Base-by-base conservation (phyloP, 1,140 invertebrate species). In the Ceratosolen fusciceps region DNA sequence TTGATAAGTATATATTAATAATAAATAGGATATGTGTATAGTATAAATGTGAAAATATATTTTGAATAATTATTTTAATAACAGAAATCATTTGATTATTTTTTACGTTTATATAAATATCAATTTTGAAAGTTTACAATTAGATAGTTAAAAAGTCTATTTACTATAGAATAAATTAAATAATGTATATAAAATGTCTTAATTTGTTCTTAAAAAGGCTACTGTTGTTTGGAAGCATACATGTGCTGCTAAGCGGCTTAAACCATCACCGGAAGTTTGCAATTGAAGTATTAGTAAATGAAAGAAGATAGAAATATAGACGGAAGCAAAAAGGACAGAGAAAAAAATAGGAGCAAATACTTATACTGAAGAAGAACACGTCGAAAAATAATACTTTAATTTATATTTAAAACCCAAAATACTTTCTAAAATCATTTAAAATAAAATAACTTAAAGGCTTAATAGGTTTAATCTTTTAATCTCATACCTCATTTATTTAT, bases 201-300 rank as follows among this genome's bases (percentile, higher is more conserved):
- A 73, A 73, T 31, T 79, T 8, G 4, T 47, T 19, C n/a, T 4
- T 21, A 10, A 14, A 65, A 60, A 34, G 14, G 37, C 43, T 72
- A 7, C 56, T 29, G 39, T 67, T n/a, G 34, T 78, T 60, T 74
- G 14, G 34, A 74, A 62, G 39, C 14, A 1, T 56, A 68, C 14
- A 68, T 4, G 37, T n/a, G 8, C 43, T 19, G 0, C 0, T 2
- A 16, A n/a, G 12, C 29, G 31, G 31, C 9, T 65, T 65, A 65
- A 65, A 7, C 19, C 16, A 37, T 31, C 29, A 49, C 72, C 71
- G 76, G 78, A 80, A 80, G 67, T 47, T 58, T 43, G 75, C 67
- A 76, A 80, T 80, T 80, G 43, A 76, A 71, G 60, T 80, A 80
- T 76, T 70, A 58, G 19, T 31, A 1, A 65, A 65, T 26, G 56